A percentile compares a stretch with the other conserved stretches of the same genome.
phyloP scores from a whole-genome alignment of 2,888 invertebrate genomes.

The Taphrorychus bicolor region DNA sequence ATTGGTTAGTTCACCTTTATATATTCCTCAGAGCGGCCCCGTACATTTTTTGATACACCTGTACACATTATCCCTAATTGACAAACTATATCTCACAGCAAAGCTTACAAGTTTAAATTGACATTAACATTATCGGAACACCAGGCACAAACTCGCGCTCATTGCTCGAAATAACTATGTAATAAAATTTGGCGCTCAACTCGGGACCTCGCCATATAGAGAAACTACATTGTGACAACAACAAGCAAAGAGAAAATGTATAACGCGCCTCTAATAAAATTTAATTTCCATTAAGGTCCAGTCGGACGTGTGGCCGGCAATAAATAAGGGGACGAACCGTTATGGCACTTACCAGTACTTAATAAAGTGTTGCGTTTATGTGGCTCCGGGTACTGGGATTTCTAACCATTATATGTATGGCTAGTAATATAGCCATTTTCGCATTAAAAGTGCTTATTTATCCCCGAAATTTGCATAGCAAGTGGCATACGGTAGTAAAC shows the following conservation, averaged over 20 bases:
- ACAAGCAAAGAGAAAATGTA: not conserved
- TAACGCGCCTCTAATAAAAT: constrained; percentile 27
- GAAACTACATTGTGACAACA: not conserved
- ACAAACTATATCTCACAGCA: too few species aligned
- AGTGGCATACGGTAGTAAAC: not conserved
- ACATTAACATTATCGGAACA: too few species aligned
- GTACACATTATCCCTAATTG: too few species aligned
- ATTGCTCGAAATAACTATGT: too few species aligned
- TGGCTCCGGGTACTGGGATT: not conserved
- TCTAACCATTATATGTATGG: not conserved
- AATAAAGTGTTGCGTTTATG: constrained; percentile 23
- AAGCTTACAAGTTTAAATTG: too few species aligned
- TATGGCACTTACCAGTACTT: constrained; percentile 28
- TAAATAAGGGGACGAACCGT: constrained; percentile 26
- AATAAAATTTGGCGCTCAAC: too few species aligned
- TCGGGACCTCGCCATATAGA: too few species aligned
- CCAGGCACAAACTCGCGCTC: too few species aligned
- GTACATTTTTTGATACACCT: too few species aligned
- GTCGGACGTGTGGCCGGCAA: constrained; percentile 5
- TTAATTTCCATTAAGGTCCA: constrained; percentile 29
- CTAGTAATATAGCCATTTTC: constrained; percentile 8
- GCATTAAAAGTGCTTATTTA: constrained; percentile 10
- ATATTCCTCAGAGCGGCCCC: too few species aligned
- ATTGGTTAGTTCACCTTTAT: too few species aligned
- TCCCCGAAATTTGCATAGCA: not conserved